Evolutionary conservation across 2,113 vertebrate genomes (phyloP).

Genomic region (Caranx melampygus): DNA sequence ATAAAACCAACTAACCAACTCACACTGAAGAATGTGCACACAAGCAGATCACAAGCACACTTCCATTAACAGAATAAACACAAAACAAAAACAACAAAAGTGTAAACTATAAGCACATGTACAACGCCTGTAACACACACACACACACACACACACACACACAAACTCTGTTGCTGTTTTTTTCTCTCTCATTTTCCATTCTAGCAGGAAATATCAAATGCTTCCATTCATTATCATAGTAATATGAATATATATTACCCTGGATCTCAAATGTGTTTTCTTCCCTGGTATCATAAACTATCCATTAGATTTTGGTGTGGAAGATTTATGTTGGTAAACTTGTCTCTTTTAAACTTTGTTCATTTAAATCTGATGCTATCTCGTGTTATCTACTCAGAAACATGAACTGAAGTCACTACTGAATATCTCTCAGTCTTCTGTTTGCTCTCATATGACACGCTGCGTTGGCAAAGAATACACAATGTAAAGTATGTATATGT

Average conservation of each 20-base stretch:
- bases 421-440: background rate
- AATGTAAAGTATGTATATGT: no score
- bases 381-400: background rate
- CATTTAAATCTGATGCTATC: background rate
- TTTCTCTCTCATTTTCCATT: no score
- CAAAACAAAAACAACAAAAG: background rate
- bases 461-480: no score
- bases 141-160: background rate
- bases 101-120: background rate
- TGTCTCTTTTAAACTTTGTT: background rate
- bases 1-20: background rate
- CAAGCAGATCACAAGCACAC: background rate
- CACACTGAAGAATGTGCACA: background rate
- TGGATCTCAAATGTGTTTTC: background rate
- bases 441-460: background rate
- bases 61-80: background rate
- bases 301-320: background rate
- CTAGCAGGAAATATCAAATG: background rate
- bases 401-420: background rate
- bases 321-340: background rate
- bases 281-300: background rate
- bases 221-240: background rate
- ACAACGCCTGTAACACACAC: slow-evolving; percentile 5
- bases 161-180: no score
- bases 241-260: background rate